Conservation (phyloP, 2,113 vertebrate species). For the Ailuropoda melanoleuca region DNA sequence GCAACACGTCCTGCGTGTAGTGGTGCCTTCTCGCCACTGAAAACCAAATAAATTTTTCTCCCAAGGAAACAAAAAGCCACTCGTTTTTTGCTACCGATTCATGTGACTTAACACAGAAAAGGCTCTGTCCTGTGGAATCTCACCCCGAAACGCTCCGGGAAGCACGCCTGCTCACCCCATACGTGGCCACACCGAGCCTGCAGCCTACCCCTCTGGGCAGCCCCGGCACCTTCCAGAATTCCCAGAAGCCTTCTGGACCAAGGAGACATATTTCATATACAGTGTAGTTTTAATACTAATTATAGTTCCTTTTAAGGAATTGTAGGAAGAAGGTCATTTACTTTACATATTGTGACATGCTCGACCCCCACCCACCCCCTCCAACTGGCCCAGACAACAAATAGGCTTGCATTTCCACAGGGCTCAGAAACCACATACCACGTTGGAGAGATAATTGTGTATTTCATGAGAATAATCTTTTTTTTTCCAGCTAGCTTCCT, state of each 20-base stretch:
- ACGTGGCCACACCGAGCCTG: accelerated
- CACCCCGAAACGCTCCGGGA: accelerated
- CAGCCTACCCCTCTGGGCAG: too few species aligned
- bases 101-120: neutral
- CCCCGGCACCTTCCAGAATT: neutral
- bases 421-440: neutral
- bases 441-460: accelerated
- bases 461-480: neutral
- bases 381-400: neutral
- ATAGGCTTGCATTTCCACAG: neutral
- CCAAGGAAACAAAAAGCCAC: neutral
- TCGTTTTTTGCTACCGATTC: neutral
- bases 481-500: neutral
- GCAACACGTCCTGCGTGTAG: accelerated
- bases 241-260: neutral
- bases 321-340: accelerated
- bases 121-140: neutral
- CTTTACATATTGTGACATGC: accelerated
- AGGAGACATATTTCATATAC: neutral
- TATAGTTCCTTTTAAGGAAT: neutral
- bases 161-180: accelerated
- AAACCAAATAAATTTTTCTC: neutral
- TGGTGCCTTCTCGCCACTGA: neutral
- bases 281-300: neutral
- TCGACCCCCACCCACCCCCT: neutral